Evolutionary conservation across 2,797 vertebrate genomes (phyloP), one percentile per base, ranked within the genome.

Genomic region (Myotis vivesi): DNA sequence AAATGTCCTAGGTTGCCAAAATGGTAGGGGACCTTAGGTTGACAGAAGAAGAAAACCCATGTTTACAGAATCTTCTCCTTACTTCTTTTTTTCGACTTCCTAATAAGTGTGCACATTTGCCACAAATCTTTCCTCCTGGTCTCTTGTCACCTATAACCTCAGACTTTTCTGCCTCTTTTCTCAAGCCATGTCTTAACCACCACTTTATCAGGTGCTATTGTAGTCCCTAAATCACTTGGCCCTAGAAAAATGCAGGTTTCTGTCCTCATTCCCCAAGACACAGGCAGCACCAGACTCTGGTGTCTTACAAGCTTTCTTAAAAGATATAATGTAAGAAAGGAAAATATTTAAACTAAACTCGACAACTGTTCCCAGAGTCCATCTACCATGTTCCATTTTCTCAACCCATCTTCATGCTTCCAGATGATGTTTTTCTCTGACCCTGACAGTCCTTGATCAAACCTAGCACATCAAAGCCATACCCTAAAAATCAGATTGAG

Each of bases 41-140:
- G 41, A 16, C 16, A 93, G 23, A 66, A 91, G 10, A 89, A 92
- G 8, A 91, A 95, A 82, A 6, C 0, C 7, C 0, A 30, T 57
- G 7, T 8, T 85, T 71, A 77, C 20, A 71, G 36, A 77, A 0
- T 75, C 23, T 82, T 84, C 23, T 73, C 36, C 36, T 5, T 71
- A 57, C 25, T n/a, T 62, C 6, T 77, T 87, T 94, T 94, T 44
- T 77, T 36, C 92, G 36, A 92, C 13, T 89, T 19, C 8, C 8
- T 94, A 25, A 28, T 80, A 19, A 94, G n/a, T 93, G 38, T 8
- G 46, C 77, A 73, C 28, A 71, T 89, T 94, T 95, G 20, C n/a
- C 9, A 69, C 6, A 81, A 30, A 55, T 64, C 13, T 82, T 79
- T 94, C 25, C 55, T 93, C 9, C 17, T 86, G 23, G 0, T 73